Evolutionary conservation across 2,888 invertebrate species (phyloP).

Genomic region (Plemyria rubiginata): DNA sequence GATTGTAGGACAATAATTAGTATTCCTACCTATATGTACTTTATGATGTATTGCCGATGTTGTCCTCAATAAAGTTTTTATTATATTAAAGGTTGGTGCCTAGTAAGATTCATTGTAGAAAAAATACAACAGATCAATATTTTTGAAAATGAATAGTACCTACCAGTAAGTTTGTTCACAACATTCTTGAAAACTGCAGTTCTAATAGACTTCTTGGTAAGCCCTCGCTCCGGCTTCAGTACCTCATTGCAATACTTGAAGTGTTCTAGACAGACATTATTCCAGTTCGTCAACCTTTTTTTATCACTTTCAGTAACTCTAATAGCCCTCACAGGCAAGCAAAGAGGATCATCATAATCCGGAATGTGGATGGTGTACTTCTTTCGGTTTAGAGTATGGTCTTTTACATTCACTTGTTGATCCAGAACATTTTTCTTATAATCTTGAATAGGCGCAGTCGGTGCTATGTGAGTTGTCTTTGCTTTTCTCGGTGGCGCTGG

Average conservation of each 20-base stretch:
- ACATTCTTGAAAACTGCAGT: constrained; percentile 66
- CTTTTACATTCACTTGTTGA: constrained; percentile 19
- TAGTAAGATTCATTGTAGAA: too few relatives aligned
- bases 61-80: too few relatives aligned
- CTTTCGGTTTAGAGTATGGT: constrained; percentile 47
- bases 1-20: too few relatives aligned
- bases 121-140: too few relatives aligned
- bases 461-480: background rate
- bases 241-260: constrained; percentile 59
- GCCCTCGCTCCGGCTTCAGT: constrained; percentile 58
- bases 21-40: too few relatives aligned
- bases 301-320: constrained; percentile 52
- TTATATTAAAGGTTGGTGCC: too few relatives aligned
- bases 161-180: constrained; percentile 63
- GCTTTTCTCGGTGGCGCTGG: constrained; percentile 39
- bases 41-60: too few relatives aligned
- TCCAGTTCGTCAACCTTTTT: constrained; percentile 67
- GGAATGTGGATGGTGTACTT: constrained; percentile 63
- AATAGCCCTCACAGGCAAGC: constrained; percentile 69
- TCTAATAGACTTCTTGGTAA: constrained; percentile 58
- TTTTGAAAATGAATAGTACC: too few relatives aligned
- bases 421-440: constrained; percentile 1
- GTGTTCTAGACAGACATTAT: constrained; percentile 69
- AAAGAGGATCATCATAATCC: constrained; percentile 74
- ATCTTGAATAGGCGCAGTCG: background rate